Base-by-base conservation (phyloP, 1,140 invertebrate species). In the Radopholus similis region DNA sequence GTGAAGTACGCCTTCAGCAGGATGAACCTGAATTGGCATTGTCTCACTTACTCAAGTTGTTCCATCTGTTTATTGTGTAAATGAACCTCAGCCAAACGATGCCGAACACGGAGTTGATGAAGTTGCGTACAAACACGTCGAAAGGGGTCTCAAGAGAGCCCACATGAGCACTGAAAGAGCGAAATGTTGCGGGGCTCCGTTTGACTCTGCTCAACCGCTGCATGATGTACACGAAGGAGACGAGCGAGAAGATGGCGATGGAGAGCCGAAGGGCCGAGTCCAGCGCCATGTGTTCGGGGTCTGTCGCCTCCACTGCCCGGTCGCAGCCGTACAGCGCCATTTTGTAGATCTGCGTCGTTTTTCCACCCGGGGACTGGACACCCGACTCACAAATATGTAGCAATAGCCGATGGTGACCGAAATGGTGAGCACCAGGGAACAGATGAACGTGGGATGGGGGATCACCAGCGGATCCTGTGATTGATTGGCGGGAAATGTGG, bases 361-460 rank as follows among this genome's bases (percentile, higher is more conserved):
- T 57, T 57, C 13, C 15, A 40, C 23, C 13, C 23, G 34, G 23
- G 5, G 3, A 35, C 4, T 37, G 6, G 40, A 59, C 1, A n/a
- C 23, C 9, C 40, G 30, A 62, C 6, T 23, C 28, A 62, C 59
- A 62, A 62, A 62, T 26, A 62, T 47, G 32, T 62, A 62, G 9
- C 18, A 38, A 28, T 62, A 62, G 13, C 59, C 59, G 5, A 47
- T n/a, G 2, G 38, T 42, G 18, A 62, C 59, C 23, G 21, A 47
- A 32, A 62, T 47, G 9, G 59, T 62, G 3, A 62, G 18, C n/a
- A 42, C 59, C 11, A 62, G 9, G 23, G 59, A 32, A 26, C 59
- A 62, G n/a, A 62, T 62, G 30, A 47, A 62, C 47, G 40, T 62
- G 23, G 59, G 38, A 40, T 62, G 59, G 1, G 59, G 59, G n/a